These are phyloP conservation scores for Gambelia wislizenii DNA, from an alignment of 2,797 vertebrate genomes.

Conservation along the genomic window DNA sequence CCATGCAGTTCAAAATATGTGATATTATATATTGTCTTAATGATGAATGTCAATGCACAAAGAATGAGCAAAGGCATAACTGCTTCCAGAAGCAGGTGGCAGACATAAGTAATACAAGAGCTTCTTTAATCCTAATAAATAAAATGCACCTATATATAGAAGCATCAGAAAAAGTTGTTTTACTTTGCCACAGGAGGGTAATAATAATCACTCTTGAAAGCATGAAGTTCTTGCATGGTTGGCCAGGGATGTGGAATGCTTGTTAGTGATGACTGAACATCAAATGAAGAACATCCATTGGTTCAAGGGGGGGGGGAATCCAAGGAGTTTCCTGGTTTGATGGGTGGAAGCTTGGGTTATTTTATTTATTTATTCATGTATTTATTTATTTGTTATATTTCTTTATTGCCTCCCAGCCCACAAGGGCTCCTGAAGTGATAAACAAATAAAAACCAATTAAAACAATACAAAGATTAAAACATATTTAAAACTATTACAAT, in stretches of 20 bases:
- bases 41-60: background rate
- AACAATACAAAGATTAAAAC: no score
- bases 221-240: no score
- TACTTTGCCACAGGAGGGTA: background rate
- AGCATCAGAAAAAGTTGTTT: background rate
- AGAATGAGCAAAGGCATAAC: background rate
- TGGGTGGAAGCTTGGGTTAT: background rate
- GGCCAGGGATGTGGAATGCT: background rate
- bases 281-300: background rate
- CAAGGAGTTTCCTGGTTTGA: background rate
- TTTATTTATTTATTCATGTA: no score
- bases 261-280: background rate
- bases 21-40: background rate
- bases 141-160: background rate
- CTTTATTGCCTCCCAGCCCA: no score
- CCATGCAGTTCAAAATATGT: background rate
- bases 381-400: no score
- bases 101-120: background rate
- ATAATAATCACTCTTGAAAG: background rate
- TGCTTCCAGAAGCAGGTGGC: background rate
- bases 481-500: no score
- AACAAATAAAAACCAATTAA: no score
- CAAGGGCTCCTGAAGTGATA: no score
- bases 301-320: no score
- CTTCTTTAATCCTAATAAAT: background rate